Conservation (phyloP, 92 coral and sea anemone species). For the Muricea muricata region DNA sequence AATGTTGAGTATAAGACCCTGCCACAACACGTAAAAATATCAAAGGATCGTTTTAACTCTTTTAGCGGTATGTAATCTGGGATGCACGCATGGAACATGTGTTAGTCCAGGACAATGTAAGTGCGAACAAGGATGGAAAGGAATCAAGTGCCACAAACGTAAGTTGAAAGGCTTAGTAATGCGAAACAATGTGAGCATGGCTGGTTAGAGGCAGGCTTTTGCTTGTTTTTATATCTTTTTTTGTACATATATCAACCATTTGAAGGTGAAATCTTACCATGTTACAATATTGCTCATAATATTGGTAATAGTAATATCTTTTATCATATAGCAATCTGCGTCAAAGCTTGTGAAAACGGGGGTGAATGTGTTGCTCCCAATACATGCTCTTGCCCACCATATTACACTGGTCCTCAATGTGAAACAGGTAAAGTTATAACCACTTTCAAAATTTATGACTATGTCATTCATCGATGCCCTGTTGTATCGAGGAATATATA, state of each 20-base stretch:
- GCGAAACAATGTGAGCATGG: too few species aligned
- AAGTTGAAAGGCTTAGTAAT: neutral
- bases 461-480: too few species aligned
- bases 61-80: slow-evolving; percentile 68
- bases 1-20: too few species aligned
- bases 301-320: neutral
- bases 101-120: slow-evolving; percentile 68
- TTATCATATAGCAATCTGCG: slow-evolving; percentile 56
- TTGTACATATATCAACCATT: too few species aligned
- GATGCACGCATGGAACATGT: slow-evolving; percentile 66
- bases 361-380: slow-evolving; percentile 66
- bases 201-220: too few species aligned
- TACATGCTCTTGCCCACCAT: slow-evolving; percentile 58
- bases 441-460: too few species aligned
- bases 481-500: too few species aligned
- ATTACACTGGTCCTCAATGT: slow-evolving; percentile 60
- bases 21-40: too few species aligned
- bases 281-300: too few species aligned
- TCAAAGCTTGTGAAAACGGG: slow-evolving; percentile 56
- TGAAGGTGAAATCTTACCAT: too few species aligned
- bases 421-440: slow-evolving; percentile 71
- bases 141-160: slow-evolving; percentile 66
- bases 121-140: slow-evolving; percentile 68
- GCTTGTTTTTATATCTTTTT: too few species aligned
- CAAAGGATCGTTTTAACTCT: neutral